Evolutionary conservation across 2,113 vertebrate species (phyloP).

Genomic region (Rhipidura dahli): DNA sequence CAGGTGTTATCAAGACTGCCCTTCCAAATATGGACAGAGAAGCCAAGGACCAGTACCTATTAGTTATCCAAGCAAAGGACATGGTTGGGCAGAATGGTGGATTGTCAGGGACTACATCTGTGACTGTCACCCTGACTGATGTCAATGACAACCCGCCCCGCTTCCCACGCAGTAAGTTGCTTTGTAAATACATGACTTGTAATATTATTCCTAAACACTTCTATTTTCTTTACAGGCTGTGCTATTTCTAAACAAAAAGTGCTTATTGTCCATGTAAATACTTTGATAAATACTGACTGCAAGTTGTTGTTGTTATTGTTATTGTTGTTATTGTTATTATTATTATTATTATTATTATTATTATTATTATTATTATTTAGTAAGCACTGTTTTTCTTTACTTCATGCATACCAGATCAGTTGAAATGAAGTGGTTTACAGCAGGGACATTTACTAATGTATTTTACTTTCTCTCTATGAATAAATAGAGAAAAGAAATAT

Average conservation of each 20-base stretch:
- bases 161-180: constrained; percentile 86
- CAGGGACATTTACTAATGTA: background rate
- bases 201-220: background rate
- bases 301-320: background rate
- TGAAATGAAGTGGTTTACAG: background rate
- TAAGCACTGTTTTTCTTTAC: background rate
- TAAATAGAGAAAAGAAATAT: background rate
- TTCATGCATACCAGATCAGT: background rate
- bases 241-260: background rate
- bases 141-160: constrained; percentile 95
- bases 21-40: constrained; percentile 97
- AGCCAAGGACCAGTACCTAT: constrained; percentile 91
- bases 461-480: background rate
- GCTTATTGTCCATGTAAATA: background rate
- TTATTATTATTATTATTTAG: background rate
- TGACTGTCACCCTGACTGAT: constrained; percentile 92
- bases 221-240: background rate
- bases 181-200: background rate
- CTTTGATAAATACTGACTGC: background rate
- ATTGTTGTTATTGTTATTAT: background rate
- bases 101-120: constrained; percentile 92
- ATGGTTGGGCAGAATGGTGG: constrained; percentile 98
- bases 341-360: no score
- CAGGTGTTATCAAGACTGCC: constrained; percentile 94
- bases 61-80: constrained; percentile 98